These are phyloP conservation scores for Origma solitaria DNA, from an alignment of 2,113 vertebrate genomes.

Conservation along the genomic window DNA sequence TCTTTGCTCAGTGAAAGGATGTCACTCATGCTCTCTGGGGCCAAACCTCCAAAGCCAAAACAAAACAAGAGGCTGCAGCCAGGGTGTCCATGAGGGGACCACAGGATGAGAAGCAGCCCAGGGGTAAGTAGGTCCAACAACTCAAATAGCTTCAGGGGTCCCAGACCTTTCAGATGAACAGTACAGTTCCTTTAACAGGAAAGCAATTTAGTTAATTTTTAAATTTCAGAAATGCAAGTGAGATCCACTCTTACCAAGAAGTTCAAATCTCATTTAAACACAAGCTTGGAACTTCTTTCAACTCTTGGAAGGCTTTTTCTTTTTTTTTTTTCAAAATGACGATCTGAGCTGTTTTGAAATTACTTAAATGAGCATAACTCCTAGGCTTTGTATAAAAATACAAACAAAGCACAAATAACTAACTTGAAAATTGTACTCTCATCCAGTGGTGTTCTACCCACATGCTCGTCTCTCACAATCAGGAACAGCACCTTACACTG, in stretches of 20 bases:
- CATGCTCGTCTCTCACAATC: neutral
- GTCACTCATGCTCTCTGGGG: neutral
- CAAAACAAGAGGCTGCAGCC: neutral
- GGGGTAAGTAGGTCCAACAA: neutral
- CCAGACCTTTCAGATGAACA: neutral
- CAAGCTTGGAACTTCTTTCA: neutral
- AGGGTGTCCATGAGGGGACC: neutral
- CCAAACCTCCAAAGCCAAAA: neutral
- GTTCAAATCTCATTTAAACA: neutral
- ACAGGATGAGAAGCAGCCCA: neutral
- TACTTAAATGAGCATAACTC: neutral
- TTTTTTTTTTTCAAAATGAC: neutral
- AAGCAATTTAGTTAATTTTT: neutral
- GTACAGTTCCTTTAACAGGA: neutral
- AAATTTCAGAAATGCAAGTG: neutral
- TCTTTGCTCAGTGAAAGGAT: neutral
- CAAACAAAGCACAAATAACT: neutral
- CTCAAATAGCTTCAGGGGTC: neutral
- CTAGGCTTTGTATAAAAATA: neutral
- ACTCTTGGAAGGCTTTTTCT: neutral
- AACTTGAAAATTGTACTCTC: neutral
- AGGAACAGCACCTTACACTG: neutral
- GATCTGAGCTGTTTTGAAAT: neutral
- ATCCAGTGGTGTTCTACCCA: neutral
- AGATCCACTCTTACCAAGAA: neutral